Evolutionary conservation across 1,140 invertebrate species (phyloP).

Genomic region (Drosophila fuyamai): DNA sequence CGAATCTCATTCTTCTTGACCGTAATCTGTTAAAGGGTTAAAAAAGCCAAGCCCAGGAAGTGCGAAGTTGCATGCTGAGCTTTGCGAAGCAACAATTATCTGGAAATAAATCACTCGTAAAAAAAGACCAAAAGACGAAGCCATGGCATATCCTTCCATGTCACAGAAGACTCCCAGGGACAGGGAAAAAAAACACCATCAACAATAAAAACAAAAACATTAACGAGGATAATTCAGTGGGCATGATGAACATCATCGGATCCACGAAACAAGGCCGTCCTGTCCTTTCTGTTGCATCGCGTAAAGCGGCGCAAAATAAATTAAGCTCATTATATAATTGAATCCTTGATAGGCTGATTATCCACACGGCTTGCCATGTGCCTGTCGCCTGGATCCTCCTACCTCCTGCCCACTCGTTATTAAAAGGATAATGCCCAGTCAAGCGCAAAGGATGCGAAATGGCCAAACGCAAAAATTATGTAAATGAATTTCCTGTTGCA

Average conservation of each 20-base stretch:
- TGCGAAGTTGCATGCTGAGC: conserved; percentile 4
- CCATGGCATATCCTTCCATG: conserved; percentile 42
- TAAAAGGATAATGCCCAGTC: conserved; percentile 79
- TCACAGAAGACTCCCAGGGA: conserved; percentile 27
- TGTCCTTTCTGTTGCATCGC: conserved; percentile 21
- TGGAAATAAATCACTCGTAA: conserved; percentile 47
- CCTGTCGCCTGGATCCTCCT: neutral
- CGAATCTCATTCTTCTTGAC: conserved; percentile 17
- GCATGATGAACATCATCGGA: conserved; percentile 35
- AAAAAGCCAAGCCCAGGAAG: conserved; percentile 37
- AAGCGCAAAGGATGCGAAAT: conserved; percentile 77
- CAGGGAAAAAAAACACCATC: conserved; percentile 8
- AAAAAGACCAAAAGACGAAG: conserved; percentile 37
- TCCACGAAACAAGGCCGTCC: conserved; percentile 3
- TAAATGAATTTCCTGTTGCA: conserved; percentile 82
- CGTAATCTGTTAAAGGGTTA: conserved; percentile 43
- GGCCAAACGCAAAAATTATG: conserved; percentile 78
- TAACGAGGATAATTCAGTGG: conserved; percentile 47
- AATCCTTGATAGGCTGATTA: conserved; percentile 74
- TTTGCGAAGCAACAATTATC: conserved; percentile 24
- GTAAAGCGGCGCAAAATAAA: conserved; percentile 76
- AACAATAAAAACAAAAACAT: conserved; percentile 18
- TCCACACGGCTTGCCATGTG: conserved; percentile 72
- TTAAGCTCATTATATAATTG: conserved; percentile 65
- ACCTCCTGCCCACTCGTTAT: conserved; percentile 49